phyloP scores from a whole-genome alignment of 2,888 invertebrate species.

The Dicycla oo region DNA sequence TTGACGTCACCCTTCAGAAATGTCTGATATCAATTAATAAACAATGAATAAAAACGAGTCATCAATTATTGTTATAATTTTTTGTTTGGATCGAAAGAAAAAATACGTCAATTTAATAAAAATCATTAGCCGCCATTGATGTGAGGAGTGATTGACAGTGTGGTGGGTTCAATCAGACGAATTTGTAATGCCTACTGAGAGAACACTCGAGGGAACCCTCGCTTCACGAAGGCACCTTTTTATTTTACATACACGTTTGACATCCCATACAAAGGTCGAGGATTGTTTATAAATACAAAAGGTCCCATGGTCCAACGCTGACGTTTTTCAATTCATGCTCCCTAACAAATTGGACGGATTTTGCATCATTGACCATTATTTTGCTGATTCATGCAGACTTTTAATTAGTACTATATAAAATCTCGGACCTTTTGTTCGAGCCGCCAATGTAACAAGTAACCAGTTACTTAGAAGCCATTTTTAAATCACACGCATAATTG shows the following conservation, averaged over 20 bases:
- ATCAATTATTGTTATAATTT: slow-evolving; percentile 68
- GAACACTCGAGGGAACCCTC: slow-evolving; percentile 72
- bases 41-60: slow-evolving; percentile 63
- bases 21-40: slow-evolving; percentile 65
- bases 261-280: slow-evolving; percentile 55
- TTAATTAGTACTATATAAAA: slow-evolving; percentile 31
- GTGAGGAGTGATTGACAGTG: slow-evolving; percentile 74
- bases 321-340: slow-evolving; percentile 41
- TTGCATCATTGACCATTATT: slow-evolving; percentile 39
- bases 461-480: slow-evolving; percentile 49
- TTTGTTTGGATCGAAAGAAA: slow-evolving; percentile 61
- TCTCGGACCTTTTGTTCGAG: slow-evolving; percentile 21
- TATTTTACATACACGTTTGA: slow-evolving; percentile 58
- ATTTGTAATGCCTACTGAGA: slow-evolving; percentile 80
- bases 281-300: slow-evolving; percentile 53
- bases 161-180: slow-evolving; percentile 78
- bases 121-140: slow-evolving; percentile 75
- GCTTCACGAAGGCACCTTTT: slow-evolving; percentile 72
- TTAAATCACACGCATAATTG: slow-evolving; percentile 36
- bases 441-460: slow-evolving; percentile 34
- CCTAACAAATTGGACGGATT: slow-evolving; percentile 48
- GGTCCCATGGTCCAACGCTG: slow-evolving; percentile 23
- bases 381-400: slow-evolving; percentile 47
- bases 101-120: slow-evolving; percentile 73
- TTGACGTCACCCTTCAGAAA: slow-evolving; percentile 53